These are phyloP conservation scores for Hypomesus transpacificus DNA, from an alignment of 2,113 vertebrate species.

Conservation along the genomic window DNA sequence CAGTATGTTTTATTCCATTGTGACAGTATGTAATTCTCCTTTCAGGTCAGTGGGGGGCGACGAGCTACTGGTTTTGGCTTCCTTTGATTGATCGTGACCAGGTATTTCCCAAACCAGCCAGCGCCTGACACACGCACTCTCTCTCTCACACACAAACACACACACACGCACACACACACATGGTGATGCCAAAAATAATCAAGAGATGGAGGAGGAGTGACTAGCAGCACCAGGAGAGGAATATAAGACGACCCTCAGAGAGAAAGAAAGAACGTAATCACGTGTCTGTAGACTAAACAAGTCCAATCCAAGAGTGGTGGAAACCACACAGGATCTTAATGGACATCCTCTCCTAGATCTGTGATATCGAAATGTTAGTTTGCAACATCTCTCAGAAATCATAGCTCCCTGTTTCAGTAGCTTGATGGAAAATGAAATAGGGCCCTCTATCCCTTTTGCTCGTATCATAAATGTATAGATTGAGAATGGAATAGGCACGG, in stretches of 20 bases:
- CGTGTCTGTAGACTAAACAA: conserved; percentile 39
- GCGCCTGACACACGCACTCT: conserved; percentile 27
- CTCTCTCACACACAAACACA: conserved; percentile 26
- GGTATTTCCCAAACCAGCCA: conserved; percentile 75
- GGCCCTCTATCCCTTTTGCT: no score
- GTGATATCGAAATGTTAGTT: no score
- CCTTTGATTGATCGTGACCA: conserved; percentile 64
- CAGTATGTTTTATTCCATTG: conserved; percentile 1
- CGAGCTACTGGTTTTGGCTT: conserved; percentile 25
- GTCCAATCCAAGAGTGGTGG: conserved; percentile 46
- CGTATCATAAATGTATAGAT: no score
- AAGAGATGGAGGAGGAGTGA: conserved; percentile 51
- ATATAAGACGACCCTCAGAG: conserved; percentile 45
- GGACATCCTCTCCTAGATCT: conserved; percentile 37
- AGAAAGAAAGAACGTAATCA: conserved; percentile 29
- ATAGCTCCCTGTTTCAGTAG: background rate
- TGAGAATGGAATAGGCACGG: no score
- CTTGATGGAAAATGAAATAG: background rate
- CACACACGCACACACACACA: conserved; percentile 24
- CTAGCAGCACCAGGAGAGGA: conserved; percentile 36
- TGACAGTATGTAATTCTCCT: background rate
- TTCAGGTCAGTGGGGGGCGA: conserved; percentile 46
- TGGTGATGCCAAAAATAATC: conserved; percentile 54
- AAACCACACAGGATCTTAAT: conserved; percentile 39
- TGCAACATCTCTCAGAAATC: no score